Conservation (phyloP, 2,888 invertebrate genomes). For the Eristalinus aeneus region DNA sequence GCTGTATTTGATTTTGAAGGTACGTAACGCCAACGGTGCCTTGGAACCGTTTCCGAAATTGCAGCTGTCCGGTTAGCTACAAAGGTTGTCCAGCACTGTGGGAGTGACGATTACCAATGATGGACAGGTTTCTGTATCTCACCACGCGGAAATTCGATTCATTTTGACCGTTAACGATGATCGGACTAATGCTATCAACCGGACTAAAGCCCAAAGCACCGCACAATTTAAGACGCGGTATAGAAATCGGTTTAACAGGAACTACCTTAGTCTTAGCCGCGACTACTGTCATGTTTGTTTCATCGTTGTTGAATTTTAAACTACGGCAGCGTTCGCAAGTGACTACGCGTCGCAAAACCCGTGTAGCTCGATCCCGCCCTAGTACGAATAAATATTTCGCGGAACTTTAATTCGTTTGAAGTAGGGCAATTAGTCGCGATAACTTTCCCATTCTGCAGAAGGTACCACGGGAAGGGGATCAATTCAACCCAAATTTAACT, state of each 20-base stretch:
- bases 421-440: not conserved
- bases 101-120: too few species aligned
- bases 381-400: constrained; percentile 23
- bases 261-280: too few species aligned
- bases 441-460: constrained; percentile 1
- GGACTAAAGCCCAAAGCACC: constrained; percentile 43
- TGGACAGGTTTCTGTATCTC: constrained; percentile 73
- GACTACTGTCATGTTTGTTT: too few species aligned
- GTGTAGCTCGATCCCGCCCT: too few species aligned
- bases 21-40: constrained; percentile 59
- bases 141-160: constrained; percentile 43
- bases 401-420: constrained; percentile 20
- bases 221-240: constrained; percentile 51
- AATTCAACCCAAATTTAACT: constrained; percentile 46
- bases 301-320: too few species aligned
- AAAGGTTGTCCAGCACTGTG: too few species aligned
- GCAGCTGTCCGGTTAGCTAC: too few species aligned
- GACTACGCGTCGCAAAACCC: too few species aligned
- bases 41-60: constrained; percentile 47
- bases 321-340: too few species aligned
- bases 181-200: constrained; percentile 30
- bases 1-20: constrained; percentile 60
- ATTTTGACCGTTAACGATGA: constrained; percentile 27
- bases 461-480: constrained; percentile 34
- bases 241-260: constrained; percentile 37